Percentiles rank a stretch among this genome's conserved stretches.
Conservation (phyloP, 2,888 invertebrate species). For the Epirrhoe tristata region DNA sequence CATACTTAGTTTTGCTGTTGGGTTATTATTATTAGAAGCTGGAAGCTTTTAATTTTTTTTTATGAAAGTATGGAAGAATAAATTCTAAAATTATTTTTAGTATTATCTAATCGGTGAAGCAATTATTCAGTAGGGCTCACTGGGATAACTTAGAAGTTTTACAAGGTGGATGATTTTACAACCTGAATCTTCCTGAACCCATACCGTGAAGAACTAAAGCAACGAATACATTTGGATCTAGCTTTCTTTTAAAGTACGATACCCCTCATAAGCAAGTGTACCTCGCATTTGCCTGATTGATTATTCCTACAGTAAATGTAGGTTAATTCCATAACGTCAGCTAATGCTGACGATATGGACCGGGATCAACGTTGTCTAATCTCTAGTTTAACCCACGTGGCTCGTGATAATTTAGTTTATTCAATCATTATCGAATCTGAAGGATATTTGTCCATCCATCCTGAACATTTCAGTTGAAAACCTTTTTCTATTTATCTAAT, state of each 20-base stretch:
- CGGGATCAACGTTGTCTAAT: neutral
- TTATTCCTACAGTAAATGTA: neutral
- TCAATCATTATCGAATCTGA: neutral
- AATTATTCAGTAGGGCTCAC: too few relatives aligned
- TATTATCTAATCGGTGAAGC: neutral
- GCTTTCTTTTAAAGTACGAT: too few relatives aligned
- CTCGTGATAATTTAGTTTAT: neutral
- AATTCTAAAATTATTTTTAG: neutral
- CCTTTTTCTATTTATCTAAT: constrained; percentile 2
- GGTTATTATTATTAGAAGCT: neutral
- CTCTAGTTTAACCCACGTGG: neutral
- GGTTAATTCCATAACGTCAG: too few relatives aligned
- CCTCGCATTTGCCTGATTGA: too few relatives aligned
- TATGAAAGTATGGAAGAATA: neutral
- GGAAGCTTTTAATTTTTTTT: too few relatives aligned
- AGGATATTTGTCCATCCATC: neutral
- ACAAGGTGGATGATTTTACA: too few relatives aligned
- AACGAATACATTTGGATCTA: too few relatives aligned
- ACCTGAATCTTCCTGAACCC: too few relatives aligned
- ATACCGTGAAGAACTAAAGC: too few relatives aligned
- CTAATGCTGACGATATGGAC: neutral
- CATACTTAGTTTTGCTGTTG: neutral
- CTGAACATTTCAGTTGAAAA: neutral
- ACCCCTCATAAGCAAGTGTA: too few relatives aligned
- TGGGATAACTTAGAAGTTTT: too few relatives aligned